Conservation (phyloP, 2,888 invertebrate species). For the Melanargia galathea region DNA sequence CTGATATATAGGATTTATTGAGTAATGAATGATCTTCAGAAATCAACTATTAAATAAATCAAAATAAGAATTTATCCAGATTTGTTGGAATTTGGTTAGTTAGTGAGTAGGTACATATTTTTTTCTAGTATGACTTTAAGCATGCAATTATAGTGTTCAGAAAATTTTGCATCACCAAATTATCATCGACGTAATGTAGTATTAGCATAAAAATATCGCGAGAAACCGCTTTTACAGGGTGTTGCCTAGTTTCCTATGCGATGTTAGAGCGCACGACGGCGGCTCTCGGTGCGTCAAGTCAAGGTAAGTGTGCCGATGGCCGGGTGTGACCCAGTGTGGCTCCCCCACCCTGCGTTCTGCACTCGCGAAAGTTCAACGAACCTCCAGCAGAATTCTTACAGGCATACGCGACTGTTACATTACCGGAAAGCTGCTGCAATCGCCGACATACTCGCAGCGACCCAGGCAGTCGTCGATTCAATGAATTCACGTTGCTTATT, state of each 20-base stretch:
- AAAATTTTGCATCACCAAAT: slow-evolving; percentile 18
- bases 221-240: slow-evolving; percentile 51
- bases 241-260: slow-evolving; percentile 74
- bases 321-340: slow-evolving; percentile 78
- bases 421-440: slow-evolving; percentile 79
- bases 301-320: slow-evolving; percentile 82
- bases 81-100: too few species aligned
- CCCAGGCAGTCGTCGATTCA: slow-evolving; percentile 24
- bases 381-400: slow-evolving; percentile 78
- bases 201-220: slow-evolving; percentile 53
- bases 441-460: slow-evolving; percentile 44
- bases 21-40: too few species aligned
- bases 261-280: slow-evolving; percentile 53
- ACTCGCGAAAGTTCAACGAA: slow-evolving; percentile 81
- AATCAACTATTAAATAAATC: too few species aligned
- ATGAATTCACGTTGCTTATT: slow-evolving; percentile 12
- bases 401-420: slow-evolving; percentile 78
- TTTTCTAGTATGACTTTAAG: too few species aligned
- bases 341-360: slow-evolving; percentile 78
- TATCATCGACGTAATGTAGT: slow-evolving; percentile 22
- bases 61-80: too few species aligned
- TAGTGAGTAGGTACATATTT: too few species aligned
- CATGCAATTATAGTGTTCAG: not conserved
- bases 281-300: slow-evolving; percentile 69
- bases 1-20: too few species aligned